Evolutionary conservation across 2,888 invertebrate genomes (phyloP).

Genomic region (Caenorhabditis sp.): DNA sequence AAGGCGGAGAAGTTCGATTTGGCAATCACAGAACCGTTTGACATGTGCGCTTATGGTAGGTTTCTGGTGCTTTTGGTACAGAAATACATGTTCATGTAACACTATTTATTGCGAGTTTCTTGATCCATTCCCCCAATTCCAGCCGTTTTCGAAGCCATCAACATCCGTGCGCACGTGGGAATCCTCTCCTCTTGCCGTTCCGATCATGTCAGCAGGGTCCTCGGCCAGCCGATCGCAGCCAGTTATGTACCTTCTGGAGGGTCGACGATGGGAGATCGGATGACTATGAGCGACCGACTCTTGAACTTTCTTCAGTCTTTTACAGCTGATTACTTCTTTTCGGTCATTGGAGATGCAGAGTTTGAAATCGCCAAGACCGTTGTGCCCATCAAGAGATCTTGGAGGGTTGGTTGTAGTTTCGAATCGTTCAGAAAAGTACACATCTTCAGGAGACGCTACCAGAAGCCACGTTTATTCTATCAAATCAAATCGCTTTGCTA

Average conservation of each 20-base stretch:
- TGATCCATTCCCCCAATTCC: background rate
- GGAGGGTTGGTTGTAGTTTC: too few species aligned
- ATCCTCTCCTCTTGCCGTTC: conserved; percentile 16
- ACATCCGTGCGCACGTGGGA: conserved; percentile 24
- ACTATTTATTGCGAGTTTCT: background rate
- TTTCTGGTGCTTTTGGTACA: too few species aligned
- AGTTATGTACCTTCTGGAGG: conserved; percentile 31
- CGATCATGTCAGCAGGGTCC: conserved; percentile 30
- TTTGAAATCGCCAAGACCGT: background rate
- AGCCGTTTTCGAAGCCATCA: conserved; percentile 27
- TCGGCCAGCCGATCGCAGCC: conserved; percentile 21
- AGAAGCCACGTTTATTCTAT: conserved; percentile 23
- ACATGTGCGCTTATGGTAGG: conserved; percentile 33
- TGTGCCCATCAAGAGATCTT: conserved; percentile 6
- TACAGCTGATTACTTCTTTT: background rate
- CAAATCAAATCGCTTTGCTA: conserved; percentile 15
- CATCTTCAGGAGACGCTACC: conserved; percentile 18
- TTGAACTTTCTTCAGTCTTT: conserved; percentile 10
- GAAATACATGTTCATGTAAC: background rate
- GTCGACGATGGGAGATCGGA: conserved; percentile 10
- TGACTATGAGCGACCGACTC: conserved; percentile 17
- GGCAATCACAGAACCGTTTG: conserved; percentile 58
- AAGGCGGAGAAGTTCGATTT: conserved; percentile 60
- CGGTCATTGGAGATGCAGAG: conserved; percentile 6
- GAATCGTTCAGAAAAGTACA: too few species aligned